These are phyloP conservation scores for Drosophila acutilabella DNA, from an alignment of 2,888 invertebrate species.

Conservation along the genomic window DNA sequence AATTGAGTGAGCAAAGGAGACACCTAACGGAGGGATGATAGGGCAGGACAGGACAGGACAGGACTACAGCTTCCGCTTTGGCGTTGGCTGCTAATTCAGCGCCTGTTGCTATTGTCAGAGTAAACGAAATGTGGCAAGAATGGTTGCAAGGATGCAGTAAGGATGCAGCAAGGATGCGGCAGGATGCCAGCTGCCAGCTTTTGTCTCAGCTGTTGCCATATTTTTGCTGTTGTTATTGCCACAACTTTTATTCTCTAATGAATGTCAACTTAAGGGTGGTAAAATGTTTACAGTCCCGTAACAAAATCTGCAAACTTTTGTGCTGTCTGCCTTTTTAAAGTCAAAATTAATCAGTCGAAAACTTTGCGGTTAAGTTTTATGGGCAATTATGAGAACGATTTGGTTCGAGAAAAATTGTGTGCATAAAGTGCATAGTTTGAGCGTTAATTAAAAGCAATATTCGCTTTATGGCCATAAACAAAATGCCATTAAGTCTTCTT, in stretches of 20 bases:
- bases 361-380: conserved; percentile 62
- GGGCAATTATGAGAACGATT: conserved; percentile 60
- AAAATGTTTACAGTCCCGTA: not conserved
- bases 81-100: conserved; percentile 68
- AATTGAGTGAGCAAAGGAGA: not conserved
- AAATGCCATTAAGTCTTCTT: not conserved
- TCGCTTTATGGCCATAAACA: conserved; percentile 17
- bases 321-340: conserved; percentile 40
- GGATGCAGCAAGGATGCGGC: conserved; percentile 32
- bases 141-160: conserved; percentile 10
- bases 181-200: conserved; percentile 46
- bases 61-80: conserved; percentile 45
- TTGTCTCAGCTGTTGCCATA: conserved; percentile 53
- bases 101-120: conserved; percentile 73
- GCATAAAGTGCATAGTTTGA: conserved; percentile 20
- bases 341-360: conserved; percentile 63
- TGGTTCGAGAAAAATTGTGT: conserved; percentile 6
- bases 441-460: conserved; percentile 44
- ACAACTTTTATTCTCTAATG: conserved; percentile 64
- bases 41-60: conserved; percentile 29
- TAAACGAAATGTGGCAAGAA: conserved; percentile 19
- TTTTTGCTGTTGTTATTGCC: conserved; percentile 27
- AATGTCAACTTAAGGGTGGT: conserved; percentile 68
- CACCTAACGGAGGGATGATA: too few relatives aligned
- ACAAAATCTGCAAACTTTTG: conserved; percentile 28